phyloP scores from a whole-genome alignment of 2,888 invertebrate genomes.

The Drosophila parthenogenetica region DNA sequence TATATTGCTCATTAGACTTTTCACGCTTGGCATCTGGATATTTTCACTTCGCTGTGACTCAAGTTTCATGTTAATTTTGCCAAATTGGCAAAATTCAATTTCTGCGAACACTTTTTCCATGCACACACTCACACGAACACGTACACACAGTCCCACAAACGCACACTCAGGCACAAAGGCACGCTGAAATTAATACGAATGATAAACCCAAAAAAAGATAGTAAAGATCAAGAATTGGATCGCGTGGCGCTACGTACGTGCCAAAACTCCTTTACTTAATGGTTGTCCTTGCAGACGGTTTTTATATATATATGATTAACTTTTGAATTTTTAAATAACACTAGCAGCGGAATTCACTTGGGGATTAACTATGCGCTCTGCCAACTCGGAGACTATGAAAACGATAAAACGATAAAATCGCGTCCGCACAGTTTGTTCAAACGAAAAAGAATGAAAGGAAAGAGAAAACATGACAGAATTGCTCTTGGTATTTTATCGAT shows the following conservation, averaged over 20 bases:
- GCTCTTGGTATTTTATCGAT: slow-evolving; percentile 39
- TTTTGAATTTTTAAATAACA: slow-evolving; percentile 29
- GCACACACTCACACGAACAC: slow-evolving; percentile 15
- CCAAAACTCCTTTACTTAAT: slow-evolving; percentile 5
- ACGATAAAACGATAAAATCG: slow-evolving; percentile 56
- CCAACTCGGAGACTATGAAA: slow-evolving; percentile 44
- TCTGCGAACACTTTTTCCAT: slow-evolving; percentile 57
- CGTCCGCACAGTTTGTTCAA: slow-evolving; percentile 51
- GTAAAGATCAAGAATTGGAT: slow-evolving; percentile 2
- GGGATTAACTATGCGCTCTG: slow-evolving; percentile 54
- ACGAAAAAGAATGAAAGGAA: slow-evolving; percentile 52
- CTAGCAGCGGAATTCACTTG: slow-evolving; percentile 30
- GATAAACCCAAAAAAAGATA: slow-evolving; percentile 39
- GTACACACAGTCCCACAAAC: slow-evolving; percentile 19
- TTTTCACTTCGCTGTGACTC: slow-evolving; percentile 42
- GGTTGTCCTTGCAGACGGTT: slow-evolving; percentile 3
- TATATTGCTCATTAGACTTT: slow-evolving; percentile 2
- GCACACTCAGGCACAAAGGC: slow-evolving; percentile 22
- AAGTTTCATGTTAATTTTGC: slow-evolving; percentile 68
- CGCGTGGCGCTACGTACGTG: slow-evolving; percentile 32
- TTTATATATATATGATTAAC: slow-evolving; percentile 24
- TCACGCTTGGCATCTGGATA: slow-evolving; percentile 3
- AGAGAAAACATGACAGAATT: slow-evolving; percentile 49
- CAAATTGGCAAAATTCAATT: slow-evolving; percentile 77
- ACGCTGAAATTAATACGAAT: slow-evolving; percentile 44